Conservation (phyloP, 2,888 invertebrate genomes). For the Ecliptopera silaceata region DNA sequence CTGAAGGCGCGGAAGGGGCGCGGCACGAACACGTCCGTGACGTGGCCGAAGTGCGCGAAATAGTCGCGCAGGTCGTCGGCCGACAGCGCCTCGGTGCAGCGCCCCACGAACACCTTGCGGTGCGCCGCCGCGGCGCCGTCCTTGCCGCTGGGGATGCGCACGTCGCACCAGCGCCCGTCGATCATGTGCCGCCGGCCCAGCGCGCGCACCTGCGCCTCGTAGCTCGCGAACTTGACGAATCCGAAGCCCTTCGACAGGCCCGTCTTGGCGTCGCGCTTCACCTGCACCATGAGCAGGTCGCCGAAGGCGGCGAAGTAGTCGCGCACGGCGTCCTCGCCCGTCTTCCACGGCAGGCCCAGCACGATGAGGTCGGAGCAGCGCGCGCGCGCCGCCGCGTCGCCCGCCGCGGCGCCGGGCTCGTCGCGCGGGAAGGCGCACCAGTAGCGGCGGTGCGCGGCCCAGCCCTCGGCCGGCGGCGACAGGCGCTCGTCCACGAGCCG, state of each 20-base stretch:
- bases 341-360: constrained; percentile 90
- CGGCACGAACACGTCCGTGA: constrained; percentile 93
- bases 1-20: constrained; percentile 92
- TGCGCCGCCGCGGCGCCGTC: constrained; percentile 86
- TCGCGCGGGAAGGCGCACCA: constrained; percentile 91
- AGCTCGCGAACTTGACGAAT: constrained; percentile 86
- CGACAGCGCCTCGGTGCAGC: constrained; percentile 91
- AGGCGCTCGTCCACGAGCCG: constrained; percentile 94
- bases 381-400: constrained; percentile 59
- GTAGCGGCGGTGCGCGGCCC: constrained; percentile 89
- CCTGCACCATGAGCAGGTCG: constrained; percentile 84
- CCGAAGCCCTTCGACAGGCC: constrained; percentile 89
- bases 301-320: constrained; percentile 88
- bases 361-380: constrained; percentile 90
- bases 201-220: constrained; percentile 85
- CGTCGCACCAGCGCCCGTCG: constrained; percentile 89
- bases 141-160: constrained; percentile 87
- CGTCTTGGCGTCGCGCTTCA: constrained; percentile 83
- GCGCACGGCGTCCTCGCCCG: constrained; percentile 87
- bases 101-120: constrained; percentile 92
- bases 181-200: constrained; percentile 86
- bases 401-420: constrained; percentile 86
- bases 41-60: constrained; percentile 91
- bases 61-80: constrained; percentile 91
- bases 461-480: constrained; percentile 94